Conservation (phyloP, 2,797 vertebrate genomes). For the Rhinella marina region DNA sequence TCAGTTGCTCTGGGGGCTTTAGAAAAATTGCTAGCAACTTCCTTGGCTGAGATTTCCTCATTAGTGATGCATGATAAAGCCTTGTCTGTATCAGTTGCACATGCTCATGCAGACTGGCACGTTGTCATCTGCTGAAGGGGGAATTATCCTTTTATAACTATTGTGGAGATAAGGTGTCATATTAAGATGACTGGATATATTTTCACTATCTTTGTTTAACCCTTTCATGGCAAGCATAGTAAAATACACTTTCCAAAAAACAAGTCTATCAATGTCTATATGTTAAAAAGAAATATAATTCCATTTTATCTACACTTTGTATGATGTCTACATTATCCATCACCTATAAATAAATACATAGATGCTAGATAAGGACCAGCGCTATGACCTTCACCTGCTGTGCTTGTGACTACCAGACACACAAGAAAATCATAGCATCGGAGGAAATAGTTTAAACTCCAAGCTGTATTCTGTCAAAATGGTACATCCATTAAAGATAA, state of each 20-base stretch:
- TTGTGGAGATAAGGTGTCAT: constrained; percentile 63
- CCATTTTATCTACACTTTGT: not conserved
- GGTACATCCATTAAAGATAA: no score
- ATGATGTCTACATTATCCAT: not conserved
- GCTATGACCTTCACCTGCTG: no score
- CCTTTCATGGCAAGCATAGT: constrained; percentile 9
- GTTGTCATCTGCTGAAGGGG: constrained; percentile 62
- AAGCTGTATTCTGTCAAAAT: no score
- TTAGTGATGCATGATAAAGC: constrained; percentile 76
- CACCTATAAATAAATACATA: not conserved
- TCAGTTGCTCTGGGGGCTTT: constrained; percentile 68
- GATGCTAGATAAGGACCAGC: no score
- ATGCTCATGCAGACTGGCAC: constrained; percentile 64
- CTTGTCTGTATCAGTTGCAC: constrained; percentile 77
- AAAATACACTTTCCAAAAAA: not conserved
- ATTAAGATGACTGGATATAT: constrained; percentile 40
- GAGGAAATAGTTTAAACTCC: no score
- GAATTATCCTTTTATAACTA: constrained; percentile 69
- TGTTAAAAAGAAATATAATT: not conserved
- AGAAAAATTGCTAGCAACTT: constrained; percentile 63
- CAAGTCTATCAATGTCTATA: not conserved
- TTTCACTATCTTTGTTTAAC: constrained; percentile 36
- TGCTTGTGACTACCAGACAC: no score
- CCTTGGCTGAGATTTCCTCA: constrained; percentile 70
- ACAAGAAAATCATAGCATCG: no score